These are phyloP conservation scores for Meloidogyne chitwoodi DNA, from an alignment of 1,140 invertebrate species.

Conservation along the genomic window DNA sequence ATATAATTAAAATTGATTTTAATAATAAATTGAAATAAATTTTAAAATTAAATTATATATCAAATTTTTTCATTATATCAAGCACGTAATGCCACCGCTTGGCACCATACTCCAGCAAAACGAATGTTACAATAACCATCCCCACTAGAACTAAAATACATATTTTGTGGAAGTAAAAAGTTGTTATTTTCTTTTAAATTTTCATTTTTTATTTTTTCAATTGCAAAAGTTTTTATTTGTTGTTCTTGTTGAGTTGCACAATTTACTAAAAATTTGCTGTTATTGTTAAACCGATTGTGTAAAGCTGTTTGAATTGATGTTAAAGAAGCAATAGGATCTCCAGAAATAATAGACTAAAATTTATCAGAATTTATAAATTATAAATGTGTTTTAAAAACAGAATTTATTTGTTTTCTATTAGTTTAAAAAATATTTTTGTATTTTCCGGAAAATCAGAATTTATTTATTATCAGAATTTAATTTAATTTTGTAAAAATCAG, in stretches of 20 bases:
- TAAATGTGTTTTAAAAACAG: not conserved
- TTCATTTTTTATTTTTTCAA: not conserved
- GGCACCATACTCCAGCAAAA: not conserved
- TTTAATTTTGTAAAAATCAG: too few relatives aligned
- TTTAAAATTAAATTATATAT: too few relatives aligned
- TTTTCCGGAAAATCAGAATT: too few relatives aligned
- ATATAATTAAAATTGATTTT: too few relatives aligned
- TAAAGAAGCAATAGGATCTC: constrained; percentile 2
- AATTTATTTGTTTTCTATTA: not conserved
- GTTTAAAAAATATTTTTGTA: too few relatives aligned
- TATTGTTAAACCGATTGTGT: not conserved
- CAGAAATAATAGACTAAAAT: not conserved
- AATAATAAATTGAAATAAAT: too few relatives aligned
- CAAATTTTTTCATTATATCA: not conserved
- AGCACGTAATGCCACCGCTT: not conserved
- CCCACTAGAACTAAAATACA: constrained; percentile 17
- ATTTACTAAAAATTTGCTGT: constrained; percentile 14
- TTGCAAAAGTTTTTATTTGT: not conserved
- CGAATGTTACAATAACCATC: constrained; percentile 14
- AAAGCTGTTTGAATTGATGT: constrained; percentile 8
- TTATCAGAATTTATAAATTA: not conserved
- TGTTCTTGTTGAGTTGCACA: not conserved
- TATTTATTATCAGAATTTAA: too few relatives aligned
- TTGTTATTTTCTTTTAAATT: not conserved
- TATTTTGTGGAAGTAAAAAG: constrained; percentile 5